Percentiles rank a stretch among this genome's conserved stretches.
phyloP scores from a whole-genome alignment of 2,113 vertebrate species.

The Geococcyx californianus region DNA sequence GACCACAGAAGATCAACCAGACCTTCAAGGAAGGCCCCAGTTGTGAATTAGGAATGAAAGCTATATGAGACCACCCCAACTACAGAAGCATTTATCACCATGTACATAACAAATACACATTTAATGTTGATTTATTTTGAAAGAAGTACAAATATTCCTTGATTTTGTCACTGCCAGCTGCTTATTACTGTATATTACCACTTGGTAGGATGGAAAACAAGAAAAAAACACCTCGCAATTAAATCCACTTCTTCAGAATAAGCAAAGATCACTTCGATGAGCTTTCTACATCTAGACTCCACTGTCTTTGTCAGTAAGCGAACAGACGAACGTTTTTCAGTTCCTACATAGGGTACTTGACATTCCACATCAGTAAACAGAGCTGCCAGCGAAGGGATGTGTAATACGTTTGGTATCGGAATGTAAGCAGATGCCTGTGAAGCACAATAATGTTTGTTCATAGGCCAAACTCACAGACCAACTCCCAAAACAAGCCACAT shows the following conservation, averaged over 20 bases:
- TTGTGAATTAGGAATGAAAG: neutral
- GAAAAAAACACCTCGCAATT: neutral
- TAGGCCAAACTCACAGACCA: neutral
- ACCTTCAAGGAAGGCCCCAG: neutral
- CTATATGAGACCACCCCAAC: neutral
- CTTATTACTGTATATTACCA: neutral
- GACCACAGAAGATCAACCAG: neutral
- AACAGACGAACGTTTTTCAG: accelerated
- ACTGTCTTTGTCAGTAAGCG: neutral
- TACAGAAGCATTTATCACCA: neutral
- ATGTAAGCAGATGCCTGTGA: accelerated
- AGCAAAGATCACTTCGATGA: neutral
- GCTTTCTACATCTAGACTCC: neutral
- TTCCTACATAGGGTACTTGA: too few relatives aligned
- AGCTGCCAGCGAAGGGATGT: neutral
- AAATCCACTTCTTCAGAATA: neutral
- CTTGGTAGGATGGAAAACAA: neutral
- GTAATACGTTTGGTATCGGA: neutral
- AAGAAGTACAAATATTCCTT: neutral
- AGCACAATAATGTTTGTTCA: neutral
- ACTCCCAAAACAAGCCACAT: neutral
- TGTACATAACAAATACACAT: too few relatives aligned
- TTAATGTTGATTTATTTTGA: neutral
- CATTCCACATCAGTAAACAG: neutral
- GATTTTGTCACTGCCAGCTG: neutral